A percentile compares a stretch with the other conserved stretches of the same genome.
These are phyloP conservation scores for Trachops cirrhosus DNA, from an alignment of 2,797 vertebrate genomes.

Conservation along the genomic window DNA sequence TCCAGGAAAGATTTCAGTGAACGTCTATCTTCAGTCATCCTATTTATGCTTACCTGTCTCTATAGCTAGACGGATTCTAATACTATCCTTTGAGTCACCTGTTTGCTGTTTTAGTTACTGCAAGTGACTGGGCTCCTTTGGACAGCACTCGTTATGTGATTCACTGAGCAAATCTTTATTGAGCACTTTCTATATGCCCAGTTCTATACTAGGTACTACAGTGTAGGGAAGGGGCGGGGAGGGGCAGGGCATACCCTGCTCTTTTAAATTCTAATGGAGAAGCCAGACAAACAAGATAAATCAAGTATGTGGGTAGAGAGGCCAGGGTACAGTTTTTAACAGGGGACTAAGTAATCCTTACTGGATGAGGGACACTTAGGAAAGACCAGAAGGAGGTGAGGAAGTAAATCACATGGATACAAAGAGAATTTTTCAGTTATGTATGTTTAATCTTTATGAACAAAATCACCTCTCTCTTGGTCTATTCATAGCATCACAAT, in stretches of 20 bases:
- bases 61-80: background rate
- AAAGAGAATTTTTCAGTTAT: background rate
- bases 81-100: background rate
- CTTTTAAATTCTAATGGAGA: background rate
- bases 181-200: background rate
- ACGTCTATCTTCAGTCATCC: background rate
- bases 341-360: background rate
- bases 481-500: background rate
- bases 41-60: background rate
- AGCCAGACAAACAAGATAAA: background rate
- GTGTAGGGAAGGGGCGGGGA: too few species aligned
- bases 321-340: background rate
- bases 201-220: background rate
- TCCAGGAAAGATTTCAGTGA: background rate
- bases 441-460: background rate
- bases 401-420: background rate
- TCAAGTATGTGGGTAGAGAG: background rate
- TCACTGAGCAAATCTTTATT: background rate
- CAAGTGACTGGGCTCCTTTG: background rate
- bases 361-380: background rate
- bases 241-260: background rate
- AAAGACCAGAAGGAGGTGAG: background rate
- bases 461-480: background rate
- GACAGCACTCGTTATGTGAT: background rate
- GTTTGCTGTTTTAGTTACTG: background rate